A percentile compares a stretch with the other conserved stretches of the same genome.
These are phyloP conservation scores for Drosophila oshimai DNA, from an alignment of 1,140 invertebrate genomes.

Conservation along the genomic window DNA sequence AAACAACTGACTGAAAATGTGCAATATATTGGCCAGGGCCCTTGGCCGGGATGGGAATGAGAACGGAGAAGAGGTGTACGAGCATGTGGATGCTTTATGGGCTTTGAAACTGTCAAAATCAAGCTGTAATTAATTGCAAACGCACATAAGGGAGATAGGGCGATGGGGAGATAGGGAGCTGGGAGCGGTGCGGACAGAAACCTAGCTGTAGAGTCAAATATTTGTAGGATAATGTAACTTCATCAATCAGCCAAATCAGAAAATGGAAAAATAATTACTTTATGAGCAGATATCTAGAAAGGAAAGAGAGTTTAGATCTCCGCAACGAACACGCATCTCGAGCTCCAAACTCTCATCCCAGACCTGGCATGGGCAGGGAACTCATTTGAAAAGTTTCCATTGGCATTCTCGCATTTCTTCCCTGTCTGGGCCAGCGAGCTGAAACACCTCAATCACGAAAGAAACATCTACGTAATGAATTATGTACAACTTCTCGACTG, in stretches of 20 bases:
- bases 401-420: background rate
- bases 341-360: background rate
- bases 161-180: background rate
- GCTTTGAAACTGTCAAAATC: conserved; percentile 45
- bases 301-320: background rate
- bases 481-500: conserved; percentile 67
- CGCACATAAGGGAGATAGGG: conserved; percentile 6
- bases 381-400: background rate
- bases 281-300: conserved; percentile 17
- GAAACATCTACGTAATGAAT: conserved; percentile 63
- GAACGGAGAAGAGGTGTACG: background rate
- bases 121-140: conserved; percentile 56
- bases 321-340: background rate
- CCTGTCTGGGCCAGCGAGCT: background rate
- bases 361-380: background rate
- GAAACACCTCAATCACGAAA: conserved; percentile 42
- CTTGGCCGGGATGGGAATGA: background rate
- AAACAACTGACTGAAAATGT: conserved; percentile 50
- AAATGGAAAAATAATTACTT: conserved; percentile 26
- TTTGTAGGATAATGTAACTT: conserved; percentile 37
- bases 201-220: conserved; percentile 11
- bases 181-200: background rate
- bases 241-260: conserved; percentile 53
- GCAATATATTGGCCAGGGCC: conserved; percentile 25
- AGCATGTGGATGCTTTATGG: conserved; percentile 16